phyloP scores from a whole-genome alignment of 2,888 invertebrate genomes.

The Agonopterix subpropinquella region DNA sequence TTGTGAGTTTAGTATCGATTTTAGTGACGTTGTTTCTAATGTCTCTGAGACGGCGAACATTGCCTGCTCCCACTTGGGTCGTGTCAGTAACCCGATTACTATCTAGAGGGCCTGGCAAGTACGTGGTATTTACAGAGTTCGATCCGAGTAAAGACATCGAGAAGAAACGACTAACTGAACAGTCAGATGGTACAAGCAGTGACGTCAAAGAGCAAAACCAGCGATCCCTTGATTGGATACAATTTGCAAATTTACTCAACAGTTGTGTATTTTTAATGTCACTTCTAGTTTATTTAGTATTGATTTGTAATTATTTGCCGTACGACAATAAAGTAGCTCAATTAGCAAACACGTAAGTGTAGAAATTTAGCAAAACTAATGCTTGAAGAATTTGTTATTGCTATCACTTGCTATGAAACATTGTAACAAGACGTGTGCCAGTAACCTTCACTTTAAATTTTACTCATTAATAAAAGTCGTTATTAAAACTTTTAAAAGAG shows the following conservation, averaged over 20 bases:
- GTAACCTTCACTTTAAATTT: neutral
- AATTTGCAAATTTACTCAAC: conserved; percentile 55
- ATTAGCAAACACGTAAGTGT: neutral
- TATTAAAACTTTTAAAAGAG: no score
- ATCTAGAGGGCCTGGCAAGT: conserved; percentile 50
- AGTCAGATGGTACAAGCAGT: conserved; percentile 18
- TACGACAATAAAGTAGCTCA: conserved; percentile 22
- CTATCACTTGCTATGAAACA: no score
- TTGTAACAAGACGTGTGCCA: neutral
- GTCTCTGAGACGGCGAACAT: conserved; percentile 37
- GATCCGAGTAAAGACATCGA: conserved; percentile 48
- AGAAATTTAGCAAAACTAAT: no score
- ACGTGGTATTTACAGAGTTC: conserved; percentile 62
- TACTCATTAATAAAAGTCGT: no score
- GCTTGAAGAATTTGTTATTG: no score
- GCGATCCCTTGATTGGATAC: conserved; percentile 50
- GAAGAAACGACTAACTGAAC: conserved; percentile 35
- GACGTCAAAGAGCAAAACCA: conserved; percentile 22
- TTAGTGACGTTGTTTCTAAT: conserved; percentile 51
- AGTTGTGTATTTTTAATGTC: conserved; percentile 44
- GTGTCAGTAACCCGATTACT: conserved; percentile 40
- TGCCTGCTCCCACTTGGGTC: conserved; percentile 50
- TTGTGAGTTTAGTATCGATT: conserved; percentile 48
- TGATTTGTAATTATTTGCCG: conserved; percentile 53
- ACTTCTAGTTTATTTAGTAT: conserved; percentile 46